Conservation (phyloP, 2,888 invertebrate genomes). For the Hypena proboscidalis region DNA sequence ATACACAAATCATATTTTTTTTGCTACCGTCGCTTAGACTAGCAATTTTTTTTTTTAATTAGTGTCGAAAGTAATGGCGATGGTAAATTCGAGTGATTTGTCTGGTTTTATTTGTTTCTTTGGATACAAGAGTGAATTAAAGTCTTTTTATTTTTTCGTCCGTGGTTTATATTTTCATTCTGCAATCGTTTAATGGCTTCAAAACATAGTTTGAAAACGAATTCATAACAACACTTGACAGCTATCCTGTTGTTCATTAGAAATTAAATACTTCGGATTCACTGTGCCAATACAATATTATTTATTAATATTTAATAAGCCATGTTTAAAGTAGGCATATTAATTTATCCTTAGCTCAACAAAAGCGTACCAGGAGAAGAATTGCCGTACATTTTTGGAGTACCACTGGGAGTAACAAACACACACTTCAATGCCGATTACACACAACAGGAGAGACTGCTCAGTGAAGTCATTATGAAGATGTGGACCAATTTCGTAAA, state of each 20-base stretch:
- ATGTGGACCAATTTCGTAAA: constrained; percentile 96
- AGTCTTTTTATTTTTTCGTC: background rate
- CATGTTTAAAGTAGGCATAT: too few species aligned
- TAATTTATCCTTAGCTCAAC: constrained; percentile 83
- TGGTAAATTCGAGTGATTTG: background rate
- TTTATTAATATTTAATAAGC: too few species aligned
- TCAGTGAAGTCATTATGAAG: constrained; percentile 95
- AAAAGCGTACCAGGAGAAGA: constrained; percentile 94
- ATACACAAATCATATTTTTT: too few species aligned
- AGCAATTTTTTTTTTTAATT: constrained; percentile 15
- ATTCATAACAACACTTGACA: too few species aligned
- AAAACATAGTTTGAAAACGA: too few species aligned
- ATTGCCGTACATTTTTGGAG: constrained; percentile 94
- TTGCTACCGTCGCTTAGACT: too few species aligned
- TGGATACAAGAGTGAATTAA: background rate
- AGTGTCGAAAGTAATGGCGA: constrained; percentile 11
- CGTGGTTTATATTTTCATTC: background rate
- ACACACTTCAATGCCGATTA: constrained; percentile 90
- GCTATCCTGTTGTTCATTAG: too few species aligned
- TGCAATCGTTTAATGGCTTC: background rate
- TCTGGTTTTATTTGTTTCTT: too few species aligned
- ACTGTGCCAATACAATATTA: background rate
- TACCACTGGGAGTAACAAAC: constrained; percentile 89
- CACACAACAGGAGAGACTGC: constrained; percentile 90
- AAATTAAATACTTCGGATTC: too few species aligned